Evolutionary conservation across 2,797 vertebrate genomes (phyloP), one percentile per base, ranked within the genome.

Genomic region (Melanotaenia parkinsoni): DNA sequence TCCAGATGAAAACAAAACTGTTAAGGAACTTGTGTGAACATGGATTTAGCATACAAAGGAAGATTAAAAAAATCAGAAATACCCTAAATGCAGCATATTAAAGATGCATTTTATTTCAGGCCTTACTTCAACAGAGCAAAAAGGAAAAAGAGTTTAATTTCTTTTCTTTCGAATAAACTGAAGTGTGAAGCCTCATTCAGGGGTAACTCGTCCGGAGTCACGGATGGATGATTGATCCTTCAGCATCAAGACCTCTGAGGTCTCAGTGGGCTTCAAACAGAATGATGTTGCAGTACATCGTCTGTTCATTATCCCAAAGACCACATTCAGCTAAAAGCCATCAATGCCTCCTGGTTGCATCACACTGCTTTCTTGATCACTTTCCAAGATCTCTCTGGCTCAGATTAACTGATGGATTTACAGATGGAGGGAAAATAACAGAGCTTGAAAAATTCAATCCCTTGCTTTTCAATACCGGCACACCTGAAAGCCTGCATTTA

Each of bases 171-270:
- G 1, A 45, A 45, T 3, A 16, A 45, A 20, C 43, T 20, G 5
- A 45, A 16, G 6, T 45, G 43, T 54, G 51, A 54, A 28, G 50
- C 33, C 26, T 70, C 43, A 37, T 74, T 78, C 12, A 37, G 67
- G 16, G 40, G 6, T 38, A 58, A 53, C 38, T 57, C 3, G 18
- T 68, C 22, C 16, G 33, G 12, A 45, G 26, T 35, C 22, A 64
- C 5, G 20, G 8, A 45, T 50, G 45, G 63, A 56, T 70, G 5
- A 26, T 35, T 56, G 62, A 56, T 16, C 68, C n/a, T 51, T 74
- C 20, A 40, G 1, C 47, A 58, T 30, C n/a, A 35, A 47, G 45
- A 70, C 50, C 6, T 24, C 50, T 14, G 8, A 43, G 30, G 30
- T 60, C 1, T 53, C 35, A 18, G 10, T 43, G 16, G 65, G 40